Percentiles rank a stretch among this genome's conserved stretches.
These are phyloP conservation scores for Tenthredo amoena DNA, from an alignment of 2,888 invertebrate species.

Conservation along the genomic window DNA sequence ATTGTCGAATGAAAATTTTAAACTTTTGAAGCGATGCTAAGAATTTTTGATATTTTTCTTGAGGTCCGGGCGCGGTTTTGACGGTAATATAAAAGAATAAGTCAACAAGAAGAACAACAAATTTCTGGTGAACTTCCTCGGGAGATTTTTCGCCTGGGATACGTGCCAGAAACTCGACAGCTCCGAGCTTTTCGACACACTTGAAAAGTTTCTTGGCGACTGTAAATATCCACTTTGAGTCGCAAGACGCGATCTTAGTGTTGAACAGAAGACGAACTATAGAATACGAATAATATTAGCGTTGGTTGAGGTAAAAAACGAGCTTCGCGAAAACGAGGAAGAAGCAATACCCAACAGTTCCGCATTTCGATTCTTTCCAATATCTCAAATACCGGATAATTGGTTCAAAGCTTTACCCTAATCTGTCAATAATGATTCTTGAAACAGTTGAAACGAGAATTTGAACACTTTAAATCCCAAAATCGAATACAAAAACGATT, in stretches of 20 bases:
- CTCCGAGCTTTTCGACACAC: constrained; percentile 18
- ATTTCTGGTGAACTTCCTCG: constrained; percentile 28
- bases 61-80: not conserved
- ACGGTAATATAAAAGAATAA: constrained; percentile 28
- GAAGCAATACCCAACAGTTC: not conserved
- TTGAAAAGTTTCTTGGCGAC: constrained; percentile 23
- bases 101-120: constrained; percentile 38
- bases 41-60: constrained; percentile 40
- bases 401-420: not conserved
- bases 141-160: constrained; percentile 15
- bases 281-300: constrained; percentile 24
- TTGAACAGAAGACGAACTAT: not conserved
- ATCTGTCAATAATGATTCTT: not conserved
- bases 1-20: not conserved
- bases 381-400: not conserved
- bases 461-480: not conserved
- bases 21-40: constrained; percentile 16
- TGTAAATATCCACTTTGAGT: constrained; percentile 15
- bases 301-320: not conserved
- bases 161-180: constrained; percentile 36
- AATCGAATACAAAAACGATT: not conserved
- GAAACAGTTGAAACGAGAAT: not conserved
- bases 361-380: not conserved
- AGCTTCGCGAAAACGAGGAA: not conserved
- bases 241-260: not conserved